phyloP scores from a whole-genome alignment of 2,113 vertebrate genomes.

The Pandion haliaetus region DNA sequence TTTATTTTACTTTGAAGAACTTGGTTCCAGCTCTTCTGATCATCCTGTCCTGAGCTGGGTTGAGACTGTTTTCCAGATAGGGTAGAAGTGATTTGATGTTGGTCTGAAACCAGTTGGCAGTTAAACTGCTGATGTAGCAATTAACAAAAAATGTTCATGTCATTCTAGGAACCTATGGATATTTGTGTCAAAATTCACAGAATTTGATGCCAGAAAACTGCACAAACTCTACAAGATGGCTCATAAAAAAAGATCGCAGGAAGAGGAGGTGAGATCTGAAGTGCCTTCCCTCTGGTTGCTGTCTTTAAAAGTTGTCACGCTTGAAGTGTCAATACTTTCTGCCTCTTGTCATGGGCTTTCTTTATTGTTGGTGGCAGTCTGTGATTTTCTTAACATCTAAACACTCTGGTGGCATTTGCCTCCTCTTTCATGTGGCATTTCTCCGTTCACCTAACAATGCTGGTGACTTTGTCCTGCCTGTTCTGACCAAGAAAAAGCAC shows the following conservation, averaged over 20 bases:
- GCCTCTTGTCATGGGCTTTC: background rate
- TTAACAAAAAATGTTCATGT: background rate
- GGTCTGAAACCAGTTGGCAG: background rate
- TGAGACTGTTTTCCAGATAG: background rate
- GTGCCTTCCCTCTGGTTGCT: background rate
- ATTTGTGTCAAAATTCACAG: slow-evolving; percentile 99
- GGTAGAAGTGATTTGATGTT: background rate
- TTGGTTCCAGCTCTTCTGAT: background rate
- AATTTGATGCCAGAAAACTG: slow-evolving; percentile 95
- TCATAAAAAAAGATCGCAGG: slow-evolving; percentile 94
- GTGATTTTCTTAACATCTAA: background rate
- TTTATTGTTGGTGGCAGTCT: background rate
- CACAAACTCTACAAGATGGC: slow-evolving; percentile 99
- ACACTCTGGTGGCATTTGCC: background rate
- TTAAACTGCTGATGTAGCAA: background rate
- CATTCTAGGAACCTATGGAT: slow-evolving; percentile 94
- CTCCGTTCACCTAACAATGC: background rate
- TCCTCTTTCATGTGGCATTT: background rate
- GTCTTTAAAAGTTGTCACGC: background rate
- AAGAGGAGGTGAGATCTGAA: slow-evolving; percentile 85
- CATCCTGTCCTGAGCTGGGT: background rate
- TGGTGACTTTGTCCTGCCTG: background rate
- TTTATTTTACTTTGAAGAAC: background rate
- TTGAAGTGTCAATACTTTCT: background rate
- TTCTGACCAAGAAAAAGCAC: background rate